Evolutionary conservation across 2,797 vertebrate genomes (phyloP), one percentile per base, ranked within the genome.

Genomic region (Sebastes variabilis): DNA sequence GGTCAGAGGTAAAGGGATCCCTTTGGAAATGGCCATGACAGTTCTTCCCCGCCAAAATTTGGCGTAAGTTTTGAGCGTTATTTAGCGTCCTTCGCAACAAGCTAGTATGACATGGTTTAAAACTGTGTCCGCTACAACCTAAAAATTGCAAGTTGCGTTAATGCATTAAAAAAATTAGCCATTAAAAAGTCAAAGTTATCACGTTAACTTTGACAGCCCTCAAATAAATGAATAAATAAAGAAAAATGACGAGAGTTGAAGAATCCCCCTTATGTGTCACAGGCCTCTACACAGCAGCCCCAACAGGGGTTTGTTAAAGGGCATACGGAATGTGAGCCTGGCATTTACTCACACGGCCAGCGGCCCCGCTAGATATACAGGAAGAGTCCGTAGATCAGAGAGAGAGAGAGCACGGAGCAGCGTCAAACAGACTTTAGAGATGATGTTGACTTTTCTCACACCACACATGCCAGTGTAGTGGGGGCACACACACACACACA

Each of bases 361-460:
- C 54, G 38, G 71, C 78, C 78, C 25, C 20, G 24, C 72, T 78
- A 34, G 80, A 85, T 76, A 78, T 87, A 83, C 88, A 88, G 81
- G 72, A 82, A n/a, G 83, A 82, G 84, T 80, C 59, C 4, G 62
- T 29, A 75, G 86, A 90, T 89, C 86, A 90, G 80, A 90, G 87
- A 82, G 66, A 66, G 64, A 22, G 66, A 22, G 66, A 79, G 78
- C 62, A 20, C 49, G 14, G 71, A 82, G 61, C 56, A 20, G 68
- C 56, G 77, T 86, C 85, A 83, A 89, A 85, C 82, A 82, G 67
- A 86, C 85, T 83, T 91, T 75, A 91, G 92, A 92, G 77, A 92
- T 90, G 66, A 81, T 92, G 87, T 90, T 91, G 89, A 91, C 80
- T 93, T 85, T 91, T 89, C 88, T 80, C 76, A 86, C 77, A 61